These are phyloP conservation scores for Heterotis niloticus DNA, from an alignment of 2,113 vertebrate genomes.

Conservation along the genomic window DNA sequence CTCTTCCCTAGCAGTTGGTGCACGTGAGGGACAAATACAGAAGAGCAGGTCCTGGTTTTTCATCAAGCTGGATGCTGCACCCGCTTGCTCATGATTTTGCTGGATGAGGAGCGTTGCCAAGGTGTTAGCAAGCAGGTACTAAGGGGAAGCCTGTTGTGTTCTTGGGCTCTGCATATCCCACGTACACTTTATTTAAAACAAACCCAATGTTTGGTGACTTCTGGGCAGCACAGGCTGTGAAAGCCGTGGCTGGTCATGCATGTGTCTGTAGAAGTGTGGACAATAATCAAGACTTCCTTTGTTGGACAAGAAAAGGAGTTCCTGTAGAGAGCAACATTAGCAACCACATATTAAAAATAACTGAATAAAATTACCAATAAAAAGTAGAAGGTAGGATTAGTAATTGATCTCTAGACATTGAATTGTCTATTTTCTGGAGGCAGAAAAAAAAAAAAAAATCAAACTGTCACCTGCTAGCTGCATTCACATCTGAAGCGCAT, in stretches of 20 bases:
- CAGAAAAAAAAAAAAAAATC: too few relatives aligned
- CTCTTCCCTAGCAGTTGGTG: not conserved
- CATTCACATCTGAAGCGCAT: too few relatives aligned
- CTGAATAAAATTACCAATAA: too few relatives aligned
- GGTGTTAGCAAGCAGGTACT: conserved; percentile 1
- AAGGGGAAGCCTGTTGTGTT: conserved; percentile 18
- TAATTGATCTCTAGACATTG: too few relatives aligned
- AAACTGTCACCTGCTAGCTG: too few relatives aligned
- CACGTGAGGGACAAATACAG: not conserved
- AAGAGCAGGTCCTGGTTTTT: not conserved
- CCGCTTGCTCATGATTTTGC: not conserved
- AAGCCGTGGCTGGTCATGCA: not conserved
- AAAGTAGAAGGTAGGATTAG: too few relatives aligned
- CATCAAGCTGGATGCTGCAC: conserved; percentile 10
- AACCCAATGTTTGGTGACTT: conserved; percentile 31
- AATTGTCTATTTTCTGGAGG: too few relatives aligned
- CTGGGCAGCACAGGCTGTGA: conserved; percentile 18
- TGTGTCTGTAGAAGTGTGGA: conserved; percentile 19
- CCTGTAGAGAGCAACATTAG: not conserved
- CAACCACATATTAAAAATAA: too few relatives aligned
- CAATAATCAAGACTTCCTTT: not conserved
- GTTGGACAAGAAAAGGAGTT: not conserved
- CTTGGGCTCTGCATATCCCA: conserved; percentile 31
- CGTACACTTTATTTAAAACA: conserved; percentile 33
- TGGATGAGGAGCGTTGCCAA: not conserved